Percentiles rank a stretch among this genome's conserved stretches.
phyloP scores from a whole-genome alignment of 2,888 invertebrate species.

The Itoplectis maculator region DNA sequence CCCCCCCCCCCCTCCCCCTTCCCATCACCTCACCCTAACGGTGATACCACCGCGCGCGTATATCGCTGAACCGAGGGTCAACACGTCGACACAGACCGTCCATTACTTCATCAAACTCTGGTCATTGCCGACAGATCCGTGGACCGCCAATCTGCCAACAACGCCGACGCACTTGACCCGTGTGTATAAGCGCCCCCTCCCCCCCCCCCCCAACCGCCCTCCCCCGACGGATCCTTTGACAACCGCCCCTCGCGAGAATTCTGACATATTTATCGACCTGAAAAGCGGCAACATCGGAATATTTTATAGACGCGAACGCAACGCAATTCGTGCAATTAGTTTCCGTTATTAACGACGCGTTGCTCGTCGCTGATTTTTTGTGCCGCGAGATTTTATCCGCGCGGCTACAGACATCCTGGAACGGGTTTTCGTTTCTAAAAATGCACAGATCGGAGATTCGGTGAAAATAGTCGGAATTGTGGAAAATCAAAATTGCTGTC shows the following conservation, averaged over 20 bases:
- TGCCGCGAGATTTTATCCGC: no score
- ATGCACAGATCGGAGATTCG: no score
- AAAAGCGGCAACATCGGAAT: background rate
- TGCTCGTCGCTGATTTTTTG: no score
- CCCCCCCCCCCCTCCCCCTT: background rate
- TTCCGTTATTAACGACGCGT: no score
- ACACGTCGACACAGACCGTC: slow-evolving; percentile 83
- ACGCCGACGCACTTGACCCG: slow-evolving; percentile 61
- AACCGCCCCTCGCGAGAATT: slow-evolving; percentile 7
- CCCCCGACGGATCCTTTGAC: slow-evolving; percentile 62
- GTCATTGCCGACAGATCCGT: slow-evolving; percentile 78
- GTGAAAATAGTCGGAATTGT: no score
- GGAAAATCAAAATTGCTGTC: no score
- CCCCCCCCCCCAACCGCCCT: no score
- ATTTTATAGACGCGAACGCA: no score
- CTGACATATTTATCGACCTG: slow-evolving; percentile 4
- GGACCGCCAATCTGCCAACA: slow-evolving; percentile 80
- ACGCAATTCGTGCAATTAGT: no score
- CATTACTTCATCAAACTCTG: slow-evolving; percentile 83
- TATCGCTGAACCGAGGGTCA: slow-evolving; percentile 74
- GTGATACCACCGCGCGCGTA: slow-evolving; percentile 20
- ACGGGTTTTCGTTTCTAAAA: no score
- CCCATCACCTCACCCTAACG: background rate
- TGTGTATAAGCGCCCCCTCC: slow-evolving; percentile 26
- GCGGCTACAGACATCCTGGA: no score